Evolutionary conservation across 2,797 vertebrate genomes (phyloP), one percentile per base, ranked within the genome.

Genomic region (Cichlasoma orientale): DNA sequence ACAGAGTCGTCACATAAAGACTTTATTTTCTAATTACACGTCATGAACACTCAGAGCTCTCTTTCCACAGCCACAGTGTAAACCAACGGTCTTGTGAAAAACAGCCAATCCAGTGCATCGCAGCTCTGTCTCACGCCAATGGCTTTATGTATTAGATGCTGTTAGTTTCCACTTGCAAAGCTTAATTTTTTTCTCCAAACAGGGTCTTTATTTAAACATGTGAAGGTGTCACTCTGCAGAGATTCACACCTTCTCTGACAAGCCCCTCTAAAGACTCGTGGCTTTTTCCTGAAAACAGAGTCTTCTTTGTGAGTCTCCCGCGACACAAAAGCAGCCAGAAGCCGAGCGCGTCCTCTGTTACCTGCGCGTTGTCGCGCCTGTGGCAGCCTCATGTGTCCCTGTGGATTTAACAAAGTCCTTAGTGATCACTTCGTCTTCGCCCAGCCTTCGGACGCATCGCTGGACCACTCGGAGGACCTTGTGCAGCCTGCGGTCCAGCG

Each of bases 401-500:
- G 90, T 82, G 38, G 90, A 83, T 76, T 68, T 83, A 5, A 82
- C 18, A 59, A 94, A 93, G 92, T 97, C 95, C 0, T 89, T 84
- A 21, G 92, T 90, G 83, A 99, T 83, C 72, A 99, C 98, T 0
- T 90, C 91, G 1, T 91, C 92, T 57, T 97, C 93, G 3, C 98
- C 97, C 0, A 96, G 89, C 27, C 89, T 91, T 52, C 91, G 85
- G 4, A 96, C 75, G 82, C 98, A 99, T 27, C 69, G 90, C 18
- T 90, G 85, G 79, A 98, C 97, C 0, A 91, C 90, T 10, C 70
- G 77, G 1, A 99, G 95, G 68, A 98, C 23, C 14, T 93, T 94
- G 38, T 91, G 94, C n/a, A 99, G 90, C 74, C 98, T 91, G 1
- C 98, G 96, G 93, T 99, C 98, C 86, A 99, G 90, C 10, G 98